Evolutionary conservation across 2,888 invertebrate species (phyloP), one percentile per base, ranked within the genome.

Genomic region (Ophion ventricosus): DNA sequence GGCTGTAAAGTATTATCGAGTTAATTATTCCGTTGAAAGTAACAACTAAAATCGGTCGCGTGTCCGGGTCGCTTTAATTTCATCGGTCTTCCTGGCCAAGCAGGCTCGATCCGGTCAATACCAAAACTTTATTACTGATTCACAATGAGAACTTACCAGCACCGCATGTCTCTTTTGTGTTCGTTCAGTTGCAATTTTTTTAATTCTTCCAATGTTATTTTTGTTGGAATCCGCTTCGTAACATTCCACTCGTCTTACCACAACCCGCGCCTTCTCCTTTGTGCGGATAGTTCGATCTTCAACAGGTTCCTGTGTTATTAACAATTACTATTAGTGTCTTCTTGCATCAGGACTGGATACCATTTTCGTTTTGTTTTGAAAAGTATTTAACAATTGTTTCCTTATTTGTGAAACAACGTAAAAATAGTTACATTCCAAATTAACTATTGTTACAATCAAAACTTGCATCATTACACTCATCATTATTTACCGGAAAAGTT

Each of bases 381-480:
- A 35, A 17, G 8, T 66, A 35, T 66, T 66, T 35, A 14, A 35
- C 29, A 66, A 66, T 66, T n/a, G 29, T 35, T 35, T 66, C 57
- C 20, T 20, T 57, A 57, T 57, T 20, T 20, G 20, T 57, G 57
- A n/a, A 57, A 57, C 20, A 20, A 57, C 57, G 57, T 8, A 57
- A 20, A 57, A 57, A 57, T 57, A 20, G 8, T 57, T 8, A 17
- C 1, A 57, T 20, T 20, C 3, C 1, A 17, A 57, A 57, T 57
- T 23, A 23, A 57, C 57, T 57, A 57, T 20, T 57, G 57, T 57
- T 57, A 20, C 57, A 57, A 20, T 57, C 2, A 23, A 57, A 57
- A 57, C 57, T 57, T 57, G 20, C 57, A 57, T 57, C 57, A 57
- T 20, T 57, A 57, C 17, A 20, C 2, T 57, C 57, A 17, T 20